phyloP scores from a whole-genome alignment of 2,113 vertebrate species.

The Boleophthalmus pectinirostris region DNA sequence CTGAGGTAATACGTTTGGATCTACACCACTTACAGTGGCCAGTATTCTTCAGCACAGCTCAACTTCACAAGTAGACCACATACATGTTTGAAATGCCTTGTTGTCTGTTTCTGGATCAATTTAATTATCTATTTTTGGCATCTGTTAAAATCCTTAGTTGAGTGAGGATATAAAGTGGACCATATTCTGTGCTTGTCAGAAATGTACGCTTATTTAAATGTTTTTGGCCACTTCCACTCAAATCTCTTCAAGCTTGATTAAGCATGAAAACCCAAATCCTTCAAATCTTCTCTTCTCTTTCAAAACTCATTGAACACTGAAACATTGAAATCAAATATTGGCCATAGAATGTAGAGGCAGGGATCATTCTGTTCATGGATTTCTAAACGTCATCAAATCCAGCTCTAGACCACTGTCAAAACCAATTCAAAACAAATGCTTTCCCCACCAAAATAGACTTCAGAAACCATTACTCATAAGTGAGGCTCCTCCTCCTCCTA shows the following conservation, averaged over 20 bases:
- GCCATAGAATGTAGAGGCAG: slow-evolving; percentile 35
- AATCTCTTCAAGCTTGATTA: slow-evolving; percentile 46
- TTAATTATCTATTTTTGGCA: slow-evolving; percentile 31
- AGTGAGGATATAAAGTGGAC: slow-evolving; percentile 31
- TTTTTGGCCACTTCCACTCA: slow-evolving; percentile 24
- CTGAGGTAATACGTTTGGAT: slow-evolving; percentile 56
- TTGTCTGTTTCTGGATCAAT: slow-evolving; percentile 35
- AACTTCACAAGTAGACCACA: slow-evolving; percentile 56
- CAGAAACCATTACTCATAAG: slow-evolving; percentile 60
- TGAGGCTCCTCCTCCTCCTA: slow-evolving; percentile 23
- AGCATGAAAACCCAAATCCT: slow-evolving; percentile 30
- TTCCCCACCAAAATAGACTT: slow-evolving; percentile 57
- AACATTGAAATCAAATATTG: slow-evolving; percentile 37
- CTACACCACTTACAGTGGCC: slow-evolving; percentile 50
- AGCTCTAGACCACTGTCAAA: slow-evolving; percentile 55
- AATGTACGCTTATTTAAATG: slow-evolving; percentile 47
- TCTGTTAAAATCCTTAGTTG: slow-evolving; percentile 38
- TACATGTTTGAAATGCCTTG: slow-evolving; percentile 48
- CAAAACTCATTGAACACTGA: slow-evolving; percentile 13
- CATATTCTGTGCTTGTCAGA: slow-evolving; percentile 40
- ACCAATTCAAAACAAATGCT: slow-evolving; percentile 46
- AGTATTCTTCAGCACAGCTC: slow-evolving; percentile 45
- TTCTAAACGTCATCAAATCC: slow-evolving; percentile 34
- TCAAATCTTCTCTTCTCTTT: slow-evolving; percentile 25
- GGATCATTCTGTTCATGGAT: slow-evolving; percentile 41